Conservation (phyloP, 2,113 vertebrate species). For the Lampris megalopsis region DNA sequence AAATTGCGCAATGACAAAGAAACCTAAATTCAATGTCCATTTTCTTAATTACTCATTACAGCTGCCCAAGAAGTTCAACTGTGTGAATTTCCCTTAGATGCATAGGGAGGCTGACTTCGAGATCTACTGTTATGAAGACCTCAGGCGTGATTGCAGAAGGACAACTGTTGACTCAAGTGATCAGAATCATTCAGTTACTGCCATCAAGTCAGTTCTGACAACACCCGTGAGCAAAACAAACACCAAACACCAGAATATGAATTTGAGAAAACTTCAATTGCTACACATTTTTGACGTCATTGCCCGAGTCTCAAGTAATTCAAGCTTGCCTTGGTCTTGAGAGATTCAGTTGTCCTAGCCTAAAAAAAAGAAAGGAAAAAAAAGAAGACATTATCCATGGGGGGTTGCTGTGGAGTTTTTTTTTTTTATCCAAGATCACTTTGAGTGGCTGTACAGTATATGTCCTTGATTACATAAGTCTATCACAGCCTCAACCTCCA, state of each 20-base stretch:
- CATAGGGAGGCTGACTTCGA: slow-evolving; percentile 24
- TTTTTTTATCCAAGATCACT: slow-evolving; percentile 38
- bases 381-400: slow-evolving; percentile 27
- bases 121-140: slow-evolving; percentile 39
- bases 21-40: slow-evolving; percentile 7
- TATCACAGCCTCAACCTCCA: slow-evolving; percentile 67
- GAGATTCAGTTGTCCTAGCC: slow-evolving; percentile 5
- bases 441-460: slow-evolving; percentile 69
- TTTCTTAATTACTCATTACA: slow-evolving; percentile 30
- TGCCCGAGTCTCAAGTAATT: slow-evolving; percentile 9
- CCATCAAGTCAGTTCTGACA: slow-evolving; percentile 22
- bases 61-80: slow-evolving; percentile 18
- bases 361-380: background rate
- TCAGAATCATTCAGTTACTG: slow-evolving; percentile 48
- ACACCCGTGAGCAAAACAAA: slow-evolving; percentile 16
- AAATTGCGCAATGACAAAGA: slow-evolving; percentile 16
- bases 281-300: background rate
- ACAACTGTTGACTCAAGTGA: slow-evolving; percentile 59
- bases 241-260: slow-evolving; percentile 15
- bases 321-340: slow-evolving; percentile 4
- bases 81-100: slow-evolving; percentile 12
- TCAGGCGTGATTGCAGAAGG: slow-evolving; percentile 49
- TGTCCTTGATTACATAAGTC: slow-evolving; percentile 78
- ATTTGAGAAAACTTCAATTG: slow-evolving; percentile 30
- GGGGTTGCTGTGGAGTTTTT: slow-evolving; percentile 60